Evolutionary conservation across 2,888 invertebrate species (phyloP).

Genomic region (Scaptomyza flava): DNA sequence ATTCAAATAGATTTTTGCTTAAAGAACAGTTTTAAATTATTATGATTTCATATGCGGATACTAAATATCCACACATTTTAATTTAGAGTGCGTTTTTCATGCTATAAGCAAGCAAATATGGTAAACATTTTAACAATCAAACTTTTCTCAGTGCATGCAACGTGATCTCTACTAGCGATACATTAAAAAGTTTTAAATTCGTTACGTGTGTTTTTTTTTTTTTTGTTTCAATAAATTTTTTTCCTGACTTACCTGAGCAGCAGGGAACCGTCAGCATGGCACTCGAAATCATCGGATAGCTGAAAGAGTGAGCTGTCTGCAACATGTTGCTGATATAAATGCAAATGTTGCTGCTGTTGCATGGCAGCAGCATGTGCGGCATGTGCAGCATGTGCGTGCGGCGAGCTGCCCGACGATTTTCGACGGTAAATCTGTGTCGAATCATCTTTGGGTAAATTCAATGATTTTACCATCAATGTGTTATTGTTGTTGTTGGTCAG

Average conservation of each 20-base stretch:
- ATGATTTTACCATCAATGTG: constrained; percentile 76
- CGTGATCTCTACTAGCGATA: too few species aligned
- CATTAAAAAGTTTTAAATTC: neutral
- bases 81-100: too few species aligned
- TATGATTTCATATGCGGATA: neutral
- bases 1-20: too few species aligned
- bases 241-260: constrained; percentile 86
- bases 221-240: neutral
- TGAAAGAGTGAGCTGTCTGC: constrained; percentile 74
- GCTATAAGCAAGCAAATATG: too few species aligned
- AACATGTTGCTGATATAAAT: constrained; percentile 53
- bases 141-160: constrained; percentile 1
- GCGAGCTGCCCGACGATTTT: constrained; percentile 84
- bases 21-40: too few species aligned
- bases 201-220: neutral
- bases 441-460: constrained; percentile 83
- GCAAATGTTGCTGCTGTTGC: constrained; percentile 44
- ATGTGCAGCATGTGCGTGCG: constrained; percentile 63
- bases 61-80: neutral
- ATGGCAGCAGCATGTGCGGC: constrained; percentile 42
- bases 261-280: constrained; percentile 86
- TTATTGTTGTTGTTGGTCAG: constrained; percentile 79
- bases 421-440: constrained; percentile 81
- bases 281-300: constrained; percentile 85
- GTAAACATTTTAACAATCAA: too few species aligned